Evolutionary conservation across 2,113 vertebrate genomes (phyloP).

Genomic region (Phoenicopterus ruber): DNA sequence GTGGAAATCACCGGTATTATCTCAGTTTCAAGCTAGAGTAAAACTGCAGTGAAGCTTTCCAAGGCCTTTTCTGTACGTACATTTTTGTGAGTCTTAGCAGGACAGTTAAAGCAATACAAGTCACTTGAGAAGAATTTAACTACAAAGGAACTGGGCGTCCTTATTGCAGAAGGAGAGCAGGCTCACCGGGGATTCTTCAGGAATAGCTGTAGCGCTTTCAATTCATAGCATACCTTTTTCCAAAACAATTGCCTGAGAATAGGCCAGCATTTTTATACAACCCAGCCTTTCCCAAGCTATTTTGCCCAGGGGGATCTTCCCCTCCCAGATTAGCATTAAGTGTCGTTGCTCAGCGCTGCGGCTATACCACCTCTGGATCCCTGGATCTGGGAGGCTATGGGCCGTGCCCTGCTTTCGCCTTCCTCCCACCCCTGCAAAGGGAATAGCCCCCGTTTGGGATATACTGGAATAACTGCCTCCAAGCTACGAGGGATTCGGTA

Average conservation of each 20-base stretch:
- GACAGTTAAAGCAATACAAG: slow-evolving; percentile 37
- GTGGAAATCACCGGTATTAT: neutral
- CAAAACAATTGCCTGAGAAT: slow-evolving; percentile 1
- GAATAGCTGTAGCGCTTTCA: slow-evolving; percentile 2
- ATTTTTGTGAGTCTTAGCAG: slow-evolving; percentile 10
- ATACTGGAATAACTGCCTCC: neutral
- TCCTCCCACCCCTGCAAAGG: neutral
- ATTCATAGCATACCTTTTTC: slow-evolving; percentile 6
- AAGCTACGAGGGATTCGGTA: neutral
- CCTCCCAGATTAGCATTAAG: neutral
- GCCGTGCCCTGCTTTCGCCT: neutral
- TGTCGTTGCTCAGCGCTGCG: neutral
- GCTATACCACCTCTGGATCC: neutral
- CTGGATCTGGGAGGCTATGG: neutral
- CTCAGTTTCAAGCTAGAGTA: neutral
- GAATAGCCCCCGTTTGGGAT: neutral
- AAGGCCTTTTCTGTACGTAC: neutral
- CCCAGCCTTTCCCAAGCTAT: neutral
- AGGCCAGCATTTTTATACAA: neutral
- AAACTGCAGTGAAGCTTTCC: neutral
- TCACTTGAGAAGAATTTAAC: slow-evolving; percentile 61
- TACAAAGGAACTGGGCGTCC: neutral
- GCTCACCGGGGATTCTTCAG: neutral
- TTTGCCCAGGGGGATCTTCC: slow-evolving; percentile 12
- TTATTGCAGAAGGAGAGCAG: neutral